These are phyloP conservation scores for Ormia ochracea DNA, from an alignment of 2,888 invertebrate genomes.

Conservation along the genomic window DNA sequence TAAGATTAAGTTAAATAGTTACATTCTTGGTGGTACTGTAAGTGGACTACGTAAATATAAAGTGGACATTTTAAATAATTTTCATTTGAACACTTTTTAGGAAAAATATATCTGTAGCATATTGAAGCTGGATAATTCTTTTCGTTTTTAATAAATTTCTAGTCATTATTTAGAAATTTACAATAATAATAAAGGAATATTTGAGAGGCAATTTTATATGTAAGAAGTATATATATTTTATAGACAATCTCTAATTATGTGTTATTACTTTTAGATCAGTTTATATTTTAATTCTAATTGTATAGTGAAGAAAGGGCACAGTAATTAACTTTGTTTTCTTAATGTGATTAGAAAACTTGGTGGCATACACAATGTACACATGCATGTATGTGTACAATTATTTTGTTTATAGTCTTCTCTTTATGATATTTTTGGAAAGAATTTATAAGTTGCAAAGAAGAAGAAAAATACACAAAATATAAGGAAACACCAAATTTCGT, in stretches of 20 bases:
- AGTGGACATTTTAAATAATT: slow-evolving; percentile 30
- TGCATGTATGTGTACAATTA: background rate
- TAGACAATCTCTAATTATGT: slow-evolving; percentile 17
- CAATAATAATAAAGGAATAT: background rate
- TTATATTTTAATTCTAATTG: slow-evolving; percentile 43
- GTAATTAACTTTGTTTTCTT: slow-evolving; percentile 55
- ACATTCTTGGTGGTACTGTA: slow-evolving; percentile 46
- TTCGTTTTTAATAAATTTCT: background rate
- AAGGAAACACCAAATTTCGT: slow-evolving; percentile 52
- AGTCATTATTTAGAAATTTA: background rate
- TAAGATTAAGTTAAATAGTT: slow-evolving; percentile 32
- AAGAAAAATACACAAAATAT: slow-evolving; percentile 7
- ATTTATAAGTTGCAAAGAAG: slow-evolving; percentile 11
- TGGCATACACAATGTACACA: too few relatives aligned
- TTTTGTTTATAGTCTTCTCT: background rate
- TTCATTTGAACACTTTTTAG: slow-evolving; percentile 36
- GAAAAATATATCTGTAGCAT: slow-evolving; percentile 4
- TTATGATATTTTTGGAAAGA: background rate
- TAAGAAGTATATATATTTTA: slow-evolving; percentile 11
- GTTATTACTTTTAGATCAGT: background rate
- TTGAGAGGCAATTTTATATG: background rate
- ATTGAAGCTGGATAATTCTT: background rate
- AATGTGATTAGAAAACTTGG: slow-evolving; percentile 53
- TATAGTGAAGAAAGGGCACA: slow-evolving; percentile 56
- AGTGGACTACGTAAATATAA: slow-evolving; percentile 43